These are phyloP conservation scores for Tachysurus fulvidraco DNA, from an alignment of 2,113 vertebrate genomes.

Conservation along the genomic window DNA sequence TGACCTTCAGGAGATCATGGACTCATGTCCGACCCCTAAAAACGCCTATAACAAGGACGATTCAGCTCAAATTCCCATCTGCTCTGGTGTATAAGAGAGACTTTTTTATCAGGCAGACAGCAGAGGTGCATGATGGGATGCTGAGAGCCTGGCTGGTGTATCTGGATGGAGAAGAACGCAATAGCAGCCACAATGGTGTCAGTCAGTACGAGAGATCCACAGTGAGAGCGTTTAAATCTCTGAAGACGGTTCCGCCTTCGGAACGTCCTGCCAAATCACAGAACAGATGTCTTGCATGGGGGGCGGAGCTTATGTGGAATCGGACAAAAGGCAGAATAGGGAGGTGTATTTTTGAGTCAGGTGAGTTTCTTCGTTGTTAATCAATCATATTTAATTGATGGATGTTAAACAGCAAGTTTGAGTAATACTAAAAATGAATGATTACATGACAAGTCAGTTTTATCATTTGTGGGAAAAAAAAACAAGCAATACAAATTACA, in stretches of 20 bases:
- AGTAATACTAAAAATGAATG: not conserved
- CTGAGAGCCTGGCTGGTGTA: conserved; percentile 81
- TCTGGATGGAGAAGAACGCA: conserved; percentile 41
- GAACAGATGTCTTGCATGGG: conserved; percentile 81
- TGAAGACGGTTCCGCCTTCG: conserved; percentile 73
- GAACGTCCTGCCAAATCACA: conserved; percentile 77
- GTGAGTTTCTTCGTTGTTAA: conserved; percentile 66
- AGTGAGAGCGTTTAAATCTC: conserved; percentile 72
- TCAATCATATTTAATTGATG: not conserved
- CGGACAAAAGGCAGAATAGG: conserved; percentile 71
- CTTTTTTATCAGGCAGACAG: conserved; percentile 75
- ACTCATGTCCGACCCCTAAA: conserved; percentile 68
- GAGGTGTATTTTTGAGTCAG: conserved; percentile 81
- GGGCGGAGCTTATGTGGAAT: conserved; percentile 77
- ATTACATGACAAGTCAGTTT: not conserved
- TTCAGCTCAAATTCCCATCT: conserved; percentile 78
- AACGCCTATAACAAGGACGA: conserved; percentile 67
- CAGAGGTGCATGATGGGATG: conserved; percentile 74
- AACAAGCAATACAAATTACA: not conserved
- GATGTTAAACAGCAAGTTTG: not conserved
- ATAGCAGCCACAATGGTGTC: conserved; percentile 54
- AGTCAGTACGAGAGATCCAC: conserved; percentile 64
- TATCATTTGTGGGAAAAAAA: not conserved
- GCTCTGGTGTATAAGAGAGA: conserved; percentile 80
- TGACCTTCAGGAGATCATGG: conserved; percentile 84